phyloP scores from a whole-genome alignment of 1,140 invertebrate species.

The Drosophila simulans region DNA sequence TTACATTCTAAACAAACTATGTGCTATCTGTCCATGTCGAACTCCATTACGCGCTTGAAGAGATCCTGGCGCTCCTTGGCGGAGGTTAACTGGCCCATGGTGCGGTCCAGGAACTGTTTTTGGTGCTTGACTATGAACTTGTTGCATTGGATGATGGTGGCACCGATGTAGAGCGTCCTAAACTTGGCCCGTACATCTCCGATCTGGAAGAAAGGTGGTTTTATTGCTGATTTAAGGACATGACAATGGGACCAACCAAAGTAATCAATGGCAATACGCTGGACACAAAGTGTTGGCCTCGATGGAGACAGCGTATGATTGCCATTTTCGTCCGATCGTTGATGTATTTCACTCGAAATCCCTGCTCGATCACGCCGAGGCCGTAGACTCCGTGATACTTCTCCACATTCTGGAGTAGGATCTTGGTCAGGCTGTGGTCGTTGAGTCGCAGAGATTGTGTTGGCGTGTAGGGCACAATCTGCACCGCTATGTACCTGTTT shows the following conservation, averaged over 20 bases:
- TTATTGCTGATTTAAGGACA: not conserved
- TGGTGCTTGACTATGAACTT: constrained; percentile 89
- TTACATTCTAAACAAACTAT: constrained; percentile 30
- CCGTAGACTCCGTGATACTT: constrained; percentile 91
- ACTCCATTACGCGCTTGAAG: constrained; percentile 86
- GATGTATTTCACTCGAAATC: constrained; percentile 91
- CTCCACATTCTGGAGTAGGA: constrained; percentile 87
- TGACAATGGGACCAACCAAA: constrained; percentile 39
- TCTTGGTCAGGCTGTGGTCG: constrained; percentile 86
- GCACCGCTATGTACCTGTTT: constrained; percentile 88
- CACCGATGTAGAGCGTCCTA: constrained; percentile 89
- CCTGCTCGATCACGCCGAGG: constrained; percentile 87
- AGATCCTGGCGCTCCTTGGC: constrained; percentile 86
- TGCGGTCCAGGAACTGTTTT: constrained; percentile 82
- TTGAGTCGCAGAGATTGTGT: constrained; percentile 86
- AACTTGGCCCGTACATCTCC: constrained; percentile 87
- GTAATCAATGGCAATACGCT: constrained; percentile 88
- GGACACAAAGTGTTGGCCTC: constrained; percentile 89
- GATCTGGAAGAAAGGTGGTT: constrained; percentile 80
- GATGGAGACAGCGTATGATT: constrained; percentile 89
- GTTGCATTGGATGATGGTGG: constrained; percentile 92
- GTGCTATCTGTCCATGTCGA: constrained; percentile 75
- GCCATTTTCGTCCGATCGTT: constrained; percentile 90
- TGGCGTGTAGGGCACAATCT: constrained; percentile 85
- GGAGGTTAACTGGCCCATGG: constrained; percentile 75